Conservation (phyloP, 2,113 vertebrate species). For the Oryzias javanicus region DNA sequence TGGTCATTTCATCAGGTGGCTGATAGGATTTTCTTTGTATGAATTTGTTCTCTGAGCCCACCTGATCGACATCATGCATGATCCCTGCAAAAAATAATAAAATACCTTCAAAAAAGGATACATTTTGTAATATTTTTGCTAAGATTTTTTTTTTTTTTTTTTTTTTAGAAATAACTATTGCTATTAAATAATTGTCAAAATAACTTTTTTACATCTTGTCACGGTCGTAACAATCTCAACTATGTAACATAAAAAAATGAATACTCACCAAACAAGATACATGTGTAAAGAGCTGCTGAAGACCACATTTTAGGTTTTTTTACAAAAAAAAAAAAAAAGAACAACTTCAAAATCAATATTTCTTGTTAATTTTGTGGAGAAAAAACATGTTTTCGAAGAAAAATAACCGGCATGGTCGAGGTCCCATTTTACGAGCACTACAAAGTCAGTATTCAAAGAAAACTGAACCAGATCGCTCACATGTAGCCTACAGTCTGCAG, state of each 20-base stretch:
- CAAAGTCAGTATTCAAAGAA: neutral
- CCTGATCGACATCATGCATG: slow-evolving; percentile 20
- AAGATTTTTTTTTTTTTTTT: too few relatives aligned
- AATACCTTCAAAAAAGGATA: neutral
- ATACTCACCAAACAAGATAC: slow-evolving; percentile 70
- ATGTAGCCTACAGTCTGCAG: neutral
- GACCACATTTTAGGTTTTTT: slow-evolving; percentile 46
- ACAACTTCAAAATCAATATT: slow-evolving; percentile 3
- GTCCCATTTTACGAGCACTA: slow-evolving; percentile 23
- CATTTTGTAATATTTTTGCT: too few relatives aligned
- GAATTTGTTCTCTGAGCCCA: slow-evolving; percentile 25
- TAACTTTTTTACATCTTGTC: too few relatives aligned
- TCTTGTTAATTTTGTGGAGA: slow-evolving; percentile 10
- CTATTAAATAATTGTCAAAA: too few relatives aligned
- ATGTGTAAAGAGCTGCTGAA: slow-evolving; percentile 17
- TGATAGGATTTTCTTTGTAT: slow-evolving; percentile 21
- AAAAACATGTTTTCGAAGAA: neutral
- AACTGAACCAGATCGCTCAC: neutral
- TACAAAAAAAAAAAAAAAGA: neutral
- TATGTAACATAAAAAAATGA: too few relatives aligned
- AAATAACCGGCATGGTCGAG: neutral
- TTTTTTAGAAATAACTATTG: too few relatives aligned
- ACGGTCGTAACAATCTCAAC: too few relatives aligned
- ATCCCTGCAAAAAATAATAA: slow-evolving; percentile 45
- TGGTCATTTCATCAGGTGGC: slow-evolving; percentile 1